Evolutionary conservation across 2,888 invertebrate species (phyloP).

Genomic region (Drosophila bunnanda): DNA sequence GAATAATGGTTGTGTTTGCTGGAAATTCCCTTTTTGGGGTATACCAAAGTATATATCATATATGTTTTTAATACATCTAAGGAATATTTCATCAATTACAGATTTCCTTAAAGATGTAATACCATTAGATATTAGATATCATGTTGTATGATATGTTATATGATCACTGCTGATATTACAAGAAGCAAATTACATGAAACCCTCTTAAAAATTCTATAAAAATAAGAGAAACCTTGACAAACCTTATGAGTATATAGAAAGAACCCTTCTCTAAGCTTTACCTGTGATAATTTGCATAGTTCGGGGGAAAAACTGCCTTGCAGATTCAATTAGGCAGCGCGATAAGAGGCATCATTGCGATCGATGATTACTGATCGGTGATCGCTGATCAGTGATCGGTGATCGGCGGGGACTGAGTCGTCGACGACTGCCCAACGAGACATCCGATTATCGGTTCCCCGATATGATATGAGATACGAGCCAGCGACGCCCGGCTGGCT

Average conservation of each 20-base stretch:
- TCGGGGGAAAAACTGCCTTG: neutral
- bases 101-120: no score
- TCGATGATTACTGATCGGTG: constrained; percentile 2
- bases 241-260: no score
- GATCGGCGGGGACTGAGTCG: neutral
- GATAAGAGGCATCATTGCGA: constrained; percentile 13
- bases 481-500: constrained; percentile 46
- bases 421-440: constrained; percentile 26
- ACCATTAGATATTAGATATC: no score
- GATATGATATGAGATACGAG: constrained; percentile 67
- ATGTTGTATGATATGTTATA: no score
- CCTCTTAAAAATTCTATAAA: no score
- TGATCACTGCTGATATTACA: no score
- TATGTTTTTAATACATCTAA: no score
- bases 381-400: constrained; percentile 1
- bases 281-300: constrained; percentile 4
- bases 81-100: no score
- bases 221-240: no score
- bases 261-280: neutral
- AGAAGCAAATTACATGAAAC: no score
- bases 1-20: neutral
- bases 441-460: constrained; percentile 44
- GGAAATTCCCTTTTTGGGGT: constrained; percentile 6
- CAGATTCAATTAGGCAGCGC: constrained; percentile 9
- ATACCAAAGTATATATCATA: neutral